Evolutionary conservation across 2,888 invertebrate species (phyloP).

Genomic region (Cephus pulcher): DNA sequence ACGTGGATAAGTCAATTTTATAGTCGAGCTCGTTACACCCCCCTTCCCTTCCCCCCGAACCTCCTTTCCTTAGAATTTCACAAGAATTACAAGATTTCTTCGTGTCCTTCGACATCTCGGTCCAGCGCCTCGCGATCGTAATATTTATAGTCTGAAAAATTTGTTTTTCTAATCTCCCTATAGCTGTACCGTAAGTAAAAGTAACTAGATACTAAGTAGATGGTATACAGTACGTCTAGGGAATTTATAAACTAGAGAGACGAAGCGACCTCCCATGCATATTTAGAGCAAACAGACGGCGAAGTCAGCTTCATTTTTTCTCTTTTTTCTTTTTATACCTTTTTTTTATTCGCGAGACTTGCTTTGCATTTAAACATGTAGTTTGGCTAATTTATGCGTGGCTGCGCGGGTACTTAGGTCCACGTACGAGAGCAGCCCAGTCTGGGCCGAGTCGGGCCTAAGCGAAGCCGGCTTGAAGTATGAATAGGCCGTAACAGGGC

Average conservation of each 20-base stretch:
- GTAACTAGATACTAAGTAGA: background rate
- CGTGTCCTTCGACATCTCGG: background rate
- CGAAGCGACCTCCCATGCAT: constrained; percentile 15
- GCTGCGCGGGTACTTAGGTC: constrained; percentile 10
- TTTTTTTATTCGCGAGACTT: constrained; percentile 31
- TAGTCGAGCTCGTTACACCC: constrained; percentile 24
- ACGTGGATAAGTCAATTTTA: constrained; percentile 46
- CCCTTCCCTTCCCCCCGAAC: background rate
- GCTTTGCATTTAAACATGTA: constrained; percentile 51
- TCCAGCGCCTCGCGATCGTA: background rate
- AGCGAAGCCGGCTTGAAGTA: constrained; percentile 18
- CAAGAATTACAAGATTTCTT: background rate
- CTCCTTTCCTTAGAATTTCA: background rate
- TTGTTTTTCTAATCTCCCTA: background rate
- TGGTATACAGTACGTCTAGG: background rate
- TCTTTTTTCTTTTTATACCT: background rate
- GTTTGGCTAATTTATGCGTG: constrained; percentile 29
- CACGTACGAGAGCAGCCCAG: background rate
- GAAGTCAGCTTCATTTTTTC: constrained; percentile 20
- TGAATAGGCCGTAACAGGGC: constrained; percentile 30
- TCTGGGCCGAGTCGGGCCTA: background rate
- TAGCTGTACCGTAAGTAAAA: background rate
- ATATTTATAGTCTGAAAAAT: background rate
- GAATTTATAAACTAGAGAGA: constrained; percentile 1
- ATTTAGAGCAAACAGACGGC: constrained; percentile 31